These are phyloP conservation scores for Papilio elwesi DNA, from an alignment of 2,888 invertebrate genomes.

Conservation along the genomic window DNA sequence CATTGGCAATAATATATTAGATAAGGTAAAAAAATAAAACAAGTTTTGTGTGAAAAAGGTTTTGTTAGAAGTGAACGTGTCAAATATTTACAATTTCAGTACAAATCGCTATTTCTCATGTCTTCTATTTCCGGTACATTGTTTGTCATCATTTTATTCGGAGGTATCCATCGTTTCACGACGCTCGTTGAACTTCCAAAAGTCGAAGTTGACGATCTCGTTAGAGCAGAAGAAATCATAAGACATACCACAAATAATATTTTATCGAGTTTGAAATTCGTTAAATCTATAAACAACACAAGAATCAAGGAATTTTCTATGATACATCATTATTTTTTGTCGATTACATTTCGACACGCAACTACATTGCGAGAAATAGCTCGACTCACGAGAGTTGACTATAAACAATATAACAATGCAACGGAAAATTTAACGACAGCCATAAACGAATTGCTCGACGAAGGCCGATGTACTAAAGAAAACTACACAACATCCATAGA, in stretches of 20 bases:
- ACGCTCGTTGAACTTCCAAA: conserved; percentile 51
- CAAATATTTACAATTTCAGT: conserved; percentile 1
- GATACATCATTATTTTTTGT: conserved; percentile 61
- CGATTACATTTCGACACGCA: conserved; percentile 58
- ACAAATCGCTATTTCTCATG: conserved; percentile 23
- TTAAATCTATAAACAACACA: conserved; percentile 47
- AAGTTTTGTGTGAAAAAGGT: conserved; percentile 4
- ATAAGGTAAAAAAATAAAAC: conserved; percentile 34
- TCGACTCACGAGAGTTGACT: conserved; percentile 52
- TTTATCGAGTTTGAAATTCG: conserved; percentile 56
- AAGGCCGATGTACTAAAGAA: conserved; percentile 49
- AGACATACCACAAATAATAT: conserved; percentile 57
- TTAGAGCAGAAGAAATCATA: conserved; percentile 52
- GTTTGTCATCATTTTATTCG: background rate
- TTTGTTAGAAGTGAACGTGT: conserved; percentile 25
- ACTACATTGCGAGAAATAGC: conserved; percentile 56
- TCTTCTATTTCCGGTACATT: conserved; percentile 11
- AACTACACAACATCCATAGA: conserved; percentile 39
- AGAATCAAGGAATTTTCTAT: conserved; percentile 55
- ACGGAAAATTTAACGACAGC: conserved; percentile 52
- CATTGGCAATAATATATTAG: background rate
- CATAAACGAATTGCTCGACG: conserved; percentile 61
- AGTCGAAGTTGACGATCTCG: conserved; percentile 51
- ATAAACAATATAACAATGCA: conserved; percentile 51
- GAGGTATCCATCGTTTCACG: conserved; percentile 21